Evolutionary conservation across 92 coral and sea anemone species (phyloP).

Genomic region (Pocillopora meandrina): DNA sequence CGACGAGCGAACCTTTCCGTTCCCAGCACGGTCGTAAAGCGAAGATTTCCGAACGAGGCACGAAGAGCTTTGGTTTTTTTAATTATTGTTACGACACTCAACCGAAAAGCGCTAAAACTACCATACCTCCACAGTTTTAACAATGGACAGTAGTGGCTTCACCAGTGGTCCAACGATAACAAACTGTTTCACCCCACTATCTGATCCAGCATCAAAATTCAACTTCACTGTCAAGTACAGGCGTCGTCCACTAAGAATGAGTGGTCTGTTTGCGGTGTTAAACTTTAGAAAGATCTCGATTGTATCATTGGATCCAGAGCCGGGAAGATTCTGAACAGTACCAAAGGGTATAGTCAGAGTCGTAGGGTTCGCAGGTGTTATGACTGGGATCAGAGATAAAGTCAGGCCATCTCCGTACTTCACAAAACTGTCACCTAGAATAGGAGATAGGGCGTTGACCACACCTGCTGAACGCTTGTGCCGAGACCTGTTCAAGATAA

Average conservation of each 20-base stretch:
- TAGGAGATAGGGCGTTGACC: constrained; percentile 54
- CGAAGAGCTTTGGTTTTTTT: too few species aligned
- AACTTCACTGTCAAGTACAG: constrained; percentile 51
- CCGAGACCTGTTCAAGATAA: constrained; percentile 41
- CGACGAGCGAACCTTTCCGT: too few species aligned
- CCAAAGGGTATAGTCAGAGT: constrained; percentile 69
- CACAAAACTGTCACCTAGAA: constrained; percentile 51
- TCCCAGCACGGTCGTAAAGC: too few species aligned
- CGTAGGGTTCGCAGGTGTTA: constrained; percentile 46
- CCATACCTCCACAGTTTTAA: constrained; percentile 74
- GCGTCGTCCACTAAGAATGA: constrained; percentile 81
- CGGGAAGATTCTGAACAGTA: constrained; percentile 70
- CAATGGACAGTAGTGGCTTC: constrained; percentile 76
- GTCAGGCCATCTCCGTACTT: constrained; percentile 51
- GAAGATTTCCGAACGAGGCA: too few species aligned
- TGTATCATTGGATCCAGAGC: constrained; percentile 61
- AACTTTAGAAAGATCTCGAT: constrained; percentile 64
- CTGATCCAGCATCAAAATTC: constrained; percentile 59
- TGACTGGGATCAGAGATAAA: constrained; percentile 42
- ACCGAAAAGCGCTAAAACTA: not conserved
- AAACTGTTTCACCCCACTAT: constrained; percentile 46
- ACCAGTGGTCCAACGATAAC: constrained; percentile 77
- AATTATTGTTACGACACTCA: not conserved
- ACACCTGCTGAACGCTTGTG: constrained; percentile 50
- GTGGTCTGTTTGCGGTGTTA: constrained; percentile 67